Evolutionary conservation across 2,113 vertebrate species (phyloP).

Genomic region (Mus musculus): DNA sequence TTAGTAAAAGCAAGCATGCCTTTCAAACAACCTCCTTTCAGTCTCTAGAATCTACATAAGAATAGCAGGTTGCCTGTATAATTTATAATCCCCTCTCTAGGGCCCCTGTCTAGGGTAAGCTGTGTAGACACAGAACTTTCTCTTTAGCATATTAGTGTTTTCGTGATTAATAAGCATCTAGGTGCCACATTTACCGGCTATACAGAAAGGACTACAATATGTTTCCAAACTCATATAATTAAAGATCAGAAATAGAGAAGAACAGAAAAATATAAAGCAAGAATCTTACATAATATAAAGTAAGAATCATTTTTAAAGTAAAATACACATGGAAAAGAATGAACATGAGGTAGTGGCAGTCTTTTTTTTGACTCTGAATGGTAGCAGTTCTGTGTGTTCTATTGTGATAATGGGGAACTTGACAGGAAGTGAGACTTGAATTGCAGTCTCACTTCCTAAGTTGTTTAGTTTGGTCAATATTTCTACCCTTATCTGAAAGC

Average conservation of each 20-base stretch:
- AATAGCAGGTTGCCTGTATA: background rate
- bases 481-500: background rate
- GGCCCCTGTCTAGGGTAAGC: background rate
- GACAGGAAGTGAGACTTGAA: background rate
- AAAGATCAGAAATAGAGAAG: background rate
- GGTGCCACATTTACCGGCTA: background rate
- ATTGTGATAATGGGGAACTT: accelerated
- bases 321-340: background rate
- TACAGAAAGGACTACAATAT: background rate
- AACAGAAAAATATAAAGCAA: background rate
- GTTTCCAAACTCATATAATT: background rate
- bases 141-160: background rate
- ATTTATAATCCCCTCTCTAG: background rate
- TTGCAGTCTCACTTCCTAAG: background rate
- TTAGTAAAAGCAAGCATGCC: background rate
- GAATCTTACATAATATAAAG: background rate
- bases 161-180: background rate
- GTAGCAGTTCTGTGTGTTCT: background rate
- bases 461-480: background rate
- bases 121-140: background rate
- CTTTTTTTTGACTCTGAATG: background rate
- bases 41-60: background rate
- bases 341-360: background rate
- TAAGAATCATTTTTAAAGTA: background rate
- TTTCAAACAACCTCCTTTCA: background rate